Evolutionary conservation across 2,797 vertebrate species (phyloP), one percentile per base, ranked within the genome.

Genomic region (Percopsis omiscomaycus): DNA sequence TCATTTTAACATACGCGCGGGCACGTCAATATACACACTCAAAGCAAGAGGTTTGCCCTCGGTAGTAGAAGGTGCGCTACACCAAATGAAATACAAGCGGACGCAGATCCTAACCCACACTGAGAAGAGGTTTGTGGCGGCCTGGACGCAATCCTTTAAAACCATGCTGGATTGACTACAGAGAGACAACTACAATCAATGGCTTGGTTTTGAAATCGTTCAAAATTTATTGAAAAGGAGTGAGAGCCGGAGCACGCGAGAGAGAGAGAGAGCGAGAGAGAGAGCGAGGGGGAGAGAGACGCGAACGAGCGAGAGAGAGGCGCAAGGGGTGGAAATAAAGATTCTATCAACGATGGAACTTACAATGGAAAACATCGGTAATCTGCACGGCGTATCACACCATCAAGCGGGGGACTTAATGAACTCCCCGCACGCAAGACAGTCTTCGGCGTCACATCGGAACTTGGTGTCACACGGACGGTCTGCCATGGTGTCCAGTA

Each of bases 311-410:
- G 69, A 77, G 82, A 67, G 69, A 81, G 84, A 70, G 83, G 85
- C 73, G 86, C 79, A 82, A 88, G 89, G 86, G 87, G 85, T 84
- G 88, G 90, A 89, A 86, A 88, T 86, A 86, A 86, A 91, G 83
- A 92, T 88, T 82, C 69, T 86, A 86, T 79, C 85, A 90, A 88
- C 92, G 86, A 97, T 98, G 95, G 96, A 98, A 94, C 94, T 98
- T 89, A 95, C 94, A 90, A 94, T 98, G 94, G 96, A 98, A 88
- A 95, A 95, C 91, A 93, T 98, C 89, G 95, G 95, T 86, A 96
- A 94, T 89, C 92, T 97, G 81, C 94, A 96, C 91, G 93, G 93
- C 57, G 92, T 95, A 71, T 89, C 95, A 83, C 95, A 97, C 88
- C 95, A 95, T 77, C 95, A 95, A 82, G 92, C 94, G 51, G 92